These are phyloP conservation scores for Hyles lineata DNA, from an alignment of 2,888 invertebrate species.

Conservation along the genomic window DNA sequence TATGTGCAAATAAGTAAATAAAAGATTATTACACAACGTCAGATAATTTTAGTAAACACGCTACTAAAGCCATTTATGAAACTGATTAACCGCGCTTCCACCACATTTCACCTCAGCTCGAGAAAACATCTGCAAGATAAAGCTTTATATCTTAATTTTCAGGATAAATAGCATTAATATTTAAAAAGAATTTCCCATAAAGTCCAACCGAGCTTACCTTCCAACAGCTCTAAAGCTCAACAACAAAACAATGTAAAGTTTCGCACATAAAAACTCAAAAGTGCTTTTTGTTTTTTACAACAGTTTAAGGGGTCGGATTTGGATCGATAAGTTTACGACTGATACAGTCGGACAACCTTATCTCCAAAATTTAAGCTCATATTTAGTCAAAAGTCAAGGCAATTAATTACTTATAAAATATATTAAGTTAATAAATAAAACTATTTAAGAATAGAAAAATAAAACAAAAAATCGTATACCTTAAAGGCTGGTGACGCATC, in stretches of 20 bases:
- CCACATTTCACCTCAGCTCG: neutral
- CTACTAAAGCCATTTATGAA: neutral
- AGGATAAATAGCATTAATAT: conserved; percentile 27
- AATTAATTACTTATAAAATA: neutral
- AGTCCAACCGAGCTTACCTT: conserved; percentile 28
- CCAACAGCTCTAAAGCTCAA: conserved; percentile 37
- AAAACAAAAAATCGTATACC: no score
- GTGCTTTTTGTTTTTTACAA: conserved; percentile 57
- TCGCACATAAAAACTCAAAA: conserved; percentile 52
- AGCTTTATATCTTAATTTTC: conserved; percentile 17
- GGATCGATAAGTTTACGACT: conserved; percentile 7
- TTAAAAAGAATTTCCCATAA: conserved; percentile 29
- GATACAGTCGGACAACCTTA: conserved; percentile 3
- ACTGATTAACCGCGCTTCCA: neutral
- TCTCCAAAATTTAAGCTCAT: neutral
- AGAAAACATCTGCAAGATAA: conserved; percentile 1
- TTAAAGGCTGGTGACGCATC: no score
- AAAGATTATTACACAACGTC: no score
- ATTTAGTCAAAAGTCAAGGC: neutral
- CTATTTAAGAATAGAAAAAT: no score
- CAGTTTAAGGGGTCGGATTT: conserved; percentile 47
- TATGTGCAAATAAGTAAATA: no score
- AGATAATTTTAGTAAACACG: neutral
- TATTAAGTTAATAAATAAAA: no score
- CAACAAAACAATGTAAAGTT: conserved; percentile 56